Conservation (phyloP, 2,797 vertebrate genomes). For the Myripristis jacobus region DNA sequence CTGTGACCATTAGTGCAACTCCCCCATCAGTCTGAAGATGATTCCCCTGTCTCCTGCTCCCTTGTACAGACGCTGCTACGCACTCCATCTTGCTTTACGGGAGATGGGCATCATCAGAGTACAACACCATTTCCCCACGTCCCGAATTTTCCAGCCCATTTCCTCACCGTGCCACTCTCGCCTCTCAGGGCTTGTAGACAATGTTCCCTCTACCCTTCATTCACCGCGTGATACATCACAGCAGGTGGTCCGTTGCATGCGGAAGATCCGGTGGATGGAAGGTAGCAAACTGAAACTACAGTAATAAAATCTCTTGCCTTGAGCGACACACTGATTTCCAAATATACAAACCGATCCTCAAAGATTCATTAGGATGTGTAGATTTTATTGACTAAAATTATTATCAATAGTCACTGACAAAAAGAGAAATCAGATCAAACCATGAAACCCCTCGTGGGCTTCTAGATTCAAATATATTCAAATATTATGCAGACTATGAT, state of each 20-base stretch:
- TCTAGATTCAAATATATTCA: neutral
- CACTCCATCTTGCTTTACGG: conserved; percentile 67
- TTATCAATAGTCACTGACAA: neutral
- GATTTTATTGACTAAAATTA: too few species aligned
- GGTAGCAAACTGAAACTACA: neutral
- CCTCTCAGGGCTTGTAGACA: conserved; percentile 45
- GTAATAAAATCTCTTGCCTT: neutral
- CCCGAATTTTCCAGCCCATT: conserved; percentile 70
- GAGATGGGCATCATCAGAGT: conserved; percentile 55
- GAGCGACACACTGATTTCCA: neutral
- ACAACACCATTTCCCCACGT: conserved; percentile 34
- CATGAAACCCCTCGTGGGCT: neutral
- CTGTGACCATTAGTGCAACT: conserved; percentile 53
- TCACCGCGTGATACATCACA: conserved; percentile 44
- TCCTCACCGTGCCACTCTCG: conserved; percentile 54
- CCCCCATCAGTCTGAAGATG: conserved; percentile 45
- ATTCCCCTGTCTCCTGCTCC: conserved; percentile 37
- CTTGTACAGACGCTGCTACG: conserved; percentile 32
- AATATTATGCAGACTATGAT: neutral
- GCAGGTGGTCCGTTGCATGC: conserved; percentile 31
- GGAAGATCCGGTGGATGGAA: neutral
- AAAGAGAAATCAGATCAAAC: neutral
- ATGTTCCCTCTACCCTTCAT: conserved; percentile 33
- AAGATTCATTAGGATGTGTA: neutral
- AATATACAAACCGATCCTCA: neutral